These are phyloP conservation scores for Pasiphila rectangulata DNA, from an alignment of 2,888 invertebrate genomes.

Conservation along the genomic window DNA sequence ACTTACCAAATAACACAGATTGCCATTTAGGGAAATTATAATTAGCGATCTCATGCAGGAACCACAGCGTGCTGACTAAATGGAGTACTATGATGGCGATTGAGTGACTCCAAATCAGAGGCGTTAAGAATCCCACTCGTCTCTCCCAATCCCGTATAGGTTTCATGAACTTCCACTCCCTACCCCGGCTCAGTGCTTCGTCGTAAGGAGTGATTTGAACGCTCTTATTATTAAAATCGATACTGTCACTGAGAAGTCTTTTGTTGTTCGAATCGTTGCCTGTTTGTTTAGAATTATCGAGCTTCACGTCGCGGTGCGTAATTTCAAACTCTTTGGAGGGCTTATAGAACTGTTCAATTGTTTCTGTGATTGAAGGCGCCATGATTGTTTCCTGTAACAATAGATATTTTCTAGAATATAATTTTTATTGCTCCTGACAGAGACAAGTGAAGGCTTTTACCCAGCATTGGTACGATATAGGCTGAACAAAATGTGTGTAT, in stretches of 20 bases:
- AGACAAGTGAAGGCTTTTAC: no score
- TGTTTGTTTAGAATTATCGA: no score
- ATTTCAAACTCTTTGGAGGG: constrained; percentile 14
- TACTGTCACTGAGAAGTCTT: not conserved
- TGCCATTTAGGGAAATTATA: constrained; percentile 54
- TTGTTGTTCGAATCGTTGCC: not conserved
- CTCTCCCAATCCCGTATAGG: constrained; percentile 59
- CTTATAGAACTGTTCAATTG: constrained; percentile 14
- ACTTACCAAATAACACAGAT: constrained; percentile 83
- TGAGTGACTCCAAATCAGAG: constrained; percentile 84
- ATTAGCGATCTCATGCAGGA: constrained; percentile 46
- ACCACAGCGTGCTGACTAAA: constrained; percentile 57
- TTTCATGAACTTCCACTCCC: constrained; percentile 47
- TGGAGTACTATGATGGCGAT: constrained; percentile 73
- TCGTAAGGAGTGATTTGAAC: constrained; percentile 40
- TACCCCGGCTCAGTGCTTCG: constrained; percentile 36
- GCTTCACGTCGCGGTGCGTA: not conserved
- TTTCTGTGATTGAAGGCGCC: constrained; percentile 19
- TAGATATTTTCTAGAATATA: no score
- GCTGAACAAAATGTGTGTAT: no score
- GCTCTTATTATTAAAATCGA: not conserved
- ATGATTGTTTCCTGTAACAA: constrained; percentile 22
- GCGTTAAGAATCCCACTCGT: constrained; percentile 75
- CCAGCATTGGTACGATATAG: no score
- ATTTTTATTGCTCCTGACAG: no score